Percentiles rank a stretch among this genome's conserved stretches.
Conservation (phyloP, 2,797 vertebrate species). For the Molossus alvarezi region DNA sequence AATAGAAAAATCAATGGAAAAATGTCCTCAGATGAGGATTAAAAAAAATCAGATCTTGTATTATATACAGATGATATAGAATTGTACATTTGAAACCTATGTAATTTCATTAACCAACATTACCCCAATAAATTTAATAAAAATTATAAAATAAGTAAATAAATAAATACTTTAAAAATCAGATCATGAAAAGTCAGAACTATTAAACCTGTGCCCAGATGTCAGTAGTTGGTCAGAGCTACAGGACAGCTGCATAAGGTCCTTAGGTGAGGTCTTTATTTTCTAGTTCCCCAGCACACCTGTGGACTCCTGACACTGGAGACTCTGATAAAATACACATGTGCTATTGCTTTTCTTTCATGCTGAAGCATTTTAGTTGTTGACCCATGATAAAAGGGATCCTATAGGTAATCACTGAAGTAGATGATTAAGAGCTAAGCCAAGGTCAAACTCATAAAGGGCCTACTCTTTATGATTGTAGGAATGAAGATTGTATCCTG, state of each 20-base stretch:
- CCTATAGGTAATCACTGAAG: background rate
- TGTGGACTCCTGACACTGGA: background rate
- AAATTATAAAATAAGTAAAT: background rate
- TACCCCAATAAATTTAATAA: background rate
- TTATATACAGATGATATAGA: background rate
- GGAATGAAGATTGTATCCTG: background rate
- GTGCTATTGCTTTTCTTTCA: constrained; percentile 17
- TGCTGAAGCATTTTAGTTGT: constrained; percentile 58
- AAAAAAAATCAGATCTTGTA: background rate
- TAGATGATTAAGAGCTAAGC: constrained; percentile 19
- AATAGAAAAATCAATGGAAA: too few relatives aligned
- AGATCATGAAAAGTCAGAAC: background rate
- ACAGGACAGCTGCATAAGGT: background rate
- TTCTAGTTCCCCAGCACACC: background rate
- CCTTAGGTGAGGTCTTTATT: background rate
- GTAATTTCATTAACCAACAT: background rate
- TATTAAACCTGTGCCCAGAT: background rate
- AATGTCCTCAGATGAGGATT: too few relatives aligned
- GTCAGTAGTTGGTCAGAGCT: background rate
- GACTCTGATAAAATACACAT: background rate
- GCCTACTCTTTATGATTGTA: background rate
- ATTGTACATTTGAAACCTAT: background rate
- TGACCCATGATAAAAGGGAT: constrained; percentile 39
- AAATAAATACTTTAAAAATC: background rate
- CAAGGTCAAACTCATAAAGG: constrained; percentile 30